Percentiles rank a stretch among this genome's conserved stretches.
These are phyloP conservation scores for Siniperca knerii DNA, from an alignment of 2,113 vertebrate genomes.

Conservation along the genomic window DNA sequence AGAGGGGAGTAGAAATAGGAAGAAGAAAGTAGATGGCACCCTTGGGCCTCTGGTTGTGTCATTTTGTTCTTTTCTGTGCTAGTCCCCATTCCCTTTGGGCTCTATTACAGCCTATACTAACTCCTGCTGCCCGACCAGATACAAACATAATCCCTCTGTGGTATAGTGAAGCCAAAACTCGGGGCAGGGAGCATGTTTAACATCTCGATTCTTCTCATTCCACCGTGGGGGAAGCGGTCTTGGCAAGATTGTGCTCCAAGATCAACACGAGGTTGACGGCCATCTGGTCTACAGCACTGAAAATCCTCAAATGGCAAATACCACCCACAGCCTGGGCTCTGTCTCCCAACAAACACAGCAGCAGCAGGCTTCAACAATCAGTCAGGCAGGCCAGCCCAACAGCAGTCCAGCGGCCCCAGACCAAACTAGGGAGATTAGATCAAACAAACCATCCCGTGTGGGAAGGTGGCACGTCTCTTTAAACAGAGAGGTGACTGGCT, in stretches of 20 bases:
- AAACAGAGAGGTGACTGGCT: constrained; percentile 67
- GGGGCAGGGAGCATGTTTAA: constrained; percentile 63
- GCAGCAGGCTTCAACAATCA: constrained; percentile 41
- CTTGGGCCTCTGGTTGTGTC: constrained; percentile 38
- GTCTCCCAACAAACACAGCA: constrained; percentile 52
- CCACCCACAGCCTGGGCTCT: constrained; percentile 64
- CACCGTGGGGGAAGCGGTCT: constrained; percentile 26
- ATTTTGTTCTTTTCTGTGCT: constrained; percentile 38
- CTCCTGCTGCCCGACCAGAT: constrained; percentile 52
- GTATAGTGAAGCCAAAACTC: constrained; percentile 49
- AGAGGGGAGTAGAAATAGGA: not conserved
- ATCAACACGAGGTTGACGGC: constrained; percentile 75
- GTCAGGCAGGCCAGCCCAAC: constrained; percentile 21
- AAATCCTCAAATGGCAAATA: constrained; percentile 65
- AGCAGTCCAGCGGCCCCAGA: constrained; percentile 9
- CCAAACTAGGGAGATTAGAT: constrained; percentile 55
- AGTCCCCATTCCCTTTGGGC: constrained; percentile 43
- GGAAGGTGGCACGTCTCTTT: constrained; percentile 64
- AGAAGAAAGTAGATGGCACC: constrained; percentile 13
- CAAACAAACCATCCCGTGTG: constrained; percentile 54
- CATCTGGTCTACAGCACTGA: constrained; percentile 69
- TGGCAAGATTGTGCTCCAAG: constrained; percentile 62
- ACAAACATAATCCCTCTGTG: constrained; percentile 64
- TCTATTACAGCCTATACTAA: constrained; percentile 49
- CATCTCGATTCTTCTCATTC: constrained; percentile 69